Base-by-base conservation (phyloP, 2,888 invertebrate species). In the Euclidia mi region DNA sequence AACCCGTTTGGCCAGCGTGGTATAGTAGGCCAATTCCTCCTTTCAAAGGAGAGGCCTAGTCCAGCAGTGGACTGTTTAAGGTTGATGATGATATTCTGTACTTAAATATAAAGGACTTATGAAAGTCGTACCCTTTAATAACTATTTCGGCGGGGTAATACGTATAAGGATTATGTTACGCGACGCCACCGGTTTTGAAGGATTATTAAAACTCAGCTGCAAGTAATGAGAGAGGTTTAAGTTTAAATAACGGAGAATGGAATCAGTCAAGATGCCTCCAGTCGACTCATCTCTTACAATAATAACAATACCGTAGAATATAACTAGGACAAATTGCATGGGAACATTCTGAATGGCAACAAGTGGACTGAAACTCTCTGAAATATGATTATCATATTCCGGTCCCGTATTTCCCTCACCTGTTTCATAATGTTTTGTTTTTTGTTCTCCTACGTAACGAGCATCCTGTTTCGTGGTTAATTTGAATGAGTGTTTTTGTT, bases 401-500 rank as follows among this genome's bases (percentile, higher is more conserved):
- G 75, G 75, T 62, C 67, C 77, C 77, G 74, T 73, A 81, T 82
- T 83, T 81, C 79, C 80, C 81, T 87, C 83, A 87, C 88, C 85
- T 88, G 88, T 84, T 85, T 82, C 76, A 76, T 82, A 76, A 84
- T 85, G 76, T 80, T 87, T 82, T 79, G 79, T 83, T 83, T 87
- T 88, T 87, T 84, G 72, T 85, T 76, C 79, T 78, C 73, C 66
- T 68, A 75, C 81, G 81, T 90, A 91, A 92, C 90, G 89, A 91
- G 90, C 89, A 83, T 90, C 91, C 90, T 85, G 89, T 87, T 85
- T 76, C 78, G 84, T 76, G 86, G 90, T 90, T 92, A 92, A 91
- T 92, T 91, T 89, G 86, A 85, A 89, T 88, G 83, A 85, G 81
- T 85, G 86, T 90, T 90, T 88, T 88, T 88, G 86, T 88, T 83